Base-by-base conservation (phyloP, 1,140 invertebrate genomes). In the Daktulosphaira vitifoliae region DNA sequence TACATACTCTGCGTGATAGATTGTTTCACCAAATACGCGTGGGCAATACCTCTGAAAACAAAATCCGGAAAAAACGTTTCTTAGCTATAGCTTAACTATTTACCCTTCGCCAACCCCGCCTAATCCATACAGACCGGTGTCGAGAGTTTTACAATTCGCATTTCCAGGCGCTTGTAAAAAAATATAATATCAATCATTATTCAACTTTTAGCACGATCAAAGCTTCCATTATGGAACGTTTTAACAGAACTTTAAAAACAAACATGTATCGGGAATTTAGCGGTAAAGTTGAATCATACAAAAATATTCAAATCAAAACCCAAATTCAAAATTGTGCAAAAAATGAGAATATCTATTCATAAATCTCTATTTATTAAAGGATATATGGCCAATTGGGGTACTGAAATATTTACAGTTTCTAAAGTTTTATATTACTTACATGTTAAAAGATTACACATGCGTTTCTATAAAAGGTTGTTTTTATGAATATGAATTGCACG, bases 61-160 rank as follows among this genome's bases (percentile, higher is more conserved):
- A 81, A 81, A 73, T 76, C 65, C 53, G 73, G 68, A 39, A 62
- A 65, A 67, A 68, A 73, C 39, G 69, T 75, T 3, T 67, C 65
- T 8, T 65, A 64, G 72, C 69, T n/a, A 49, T 49, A 15, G n/a
- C 48, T 0, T 25, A 49, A 49, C 15, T 49, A 49, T 72, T 77
- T 70, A 46, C 66, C 29, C 29, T 25, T 13, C 48, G 23, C 0
- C n/a, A 25, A 25, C 56, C 69, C 8, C 65, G 50, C 42, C 16
- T 67, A 37, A 29, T 70, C 8, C 68, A 70, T 15, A 15, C 33
- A 1, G 68, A 70, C 49, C 54, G 26, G 6, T 48, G 64, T 2
- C 64, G 70, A 66, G 69, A 73, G 69, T 74, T 74, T 69, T 73
- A 69, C 49, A 73, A 73, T 68, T 68, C 22, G n/a, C 7, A 69